Evolutionary conservation across 2,113 vertebrate species (phyloP), one percentile per base, ranked within the genome.

Genomic region (Actenoides lindsayi): DNA sequence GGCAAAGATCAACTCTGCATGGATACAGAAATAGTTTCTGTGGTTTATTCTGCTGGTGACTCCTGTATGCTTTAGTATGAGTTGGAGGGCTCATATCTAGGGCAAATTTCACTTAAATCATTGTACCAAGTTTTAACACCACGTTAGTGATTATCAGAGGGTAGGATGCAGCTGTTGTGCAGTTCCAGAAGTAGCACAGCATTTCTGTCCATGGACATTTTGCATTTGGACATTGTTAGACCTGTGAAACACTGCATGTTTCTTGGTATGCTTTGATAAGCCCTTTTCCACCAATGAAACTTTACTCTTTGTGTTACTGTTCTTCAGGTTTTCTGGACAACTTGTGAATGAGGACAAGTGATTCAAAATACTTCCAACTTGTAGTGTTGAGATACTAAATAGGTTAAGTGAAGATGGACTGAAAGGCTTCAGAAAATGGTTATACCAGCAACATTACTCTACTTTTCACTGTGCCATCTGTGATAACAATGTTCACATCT

Each of bases 1-100:
- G 93, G 86, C 94, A 83, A 93, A 94, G 96, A 95, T 96, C 76
- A 92, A 9, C 91, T 90, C 28, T 89, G 89, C 68, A 67, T 50
- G 54, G 69, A 57, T 80, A 83, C 83, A 89, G 95, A 94, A 95
- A 94, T 95, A 97, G 89, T 83, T 90, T 25, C 89, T 81, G 76
- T 74, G 71, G 59, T 91, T 65, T 87, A 53, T 39, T 89, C 74
- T 31, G 23, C 71, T 19, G 68, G 46, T 86, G 92, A 65, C 81
- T 91, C 77, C n/a, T 35, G 69, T 46, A 39, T 90, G 84, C 62
- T 90, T 70, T 33, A 20, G 35, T 6, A 9, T 41, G 90, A 60
- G 69, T 33, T 19, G 25, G 75, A 91, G 71, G 81, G 76, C 80
- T 83, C 10, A 2, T 93, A 95, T 96, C 62, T 78, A 48, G 89